phyloP scores from a whole-genome alignment of 2,113 vertebrate species.

The Sapayoa aenigma region DNA sequence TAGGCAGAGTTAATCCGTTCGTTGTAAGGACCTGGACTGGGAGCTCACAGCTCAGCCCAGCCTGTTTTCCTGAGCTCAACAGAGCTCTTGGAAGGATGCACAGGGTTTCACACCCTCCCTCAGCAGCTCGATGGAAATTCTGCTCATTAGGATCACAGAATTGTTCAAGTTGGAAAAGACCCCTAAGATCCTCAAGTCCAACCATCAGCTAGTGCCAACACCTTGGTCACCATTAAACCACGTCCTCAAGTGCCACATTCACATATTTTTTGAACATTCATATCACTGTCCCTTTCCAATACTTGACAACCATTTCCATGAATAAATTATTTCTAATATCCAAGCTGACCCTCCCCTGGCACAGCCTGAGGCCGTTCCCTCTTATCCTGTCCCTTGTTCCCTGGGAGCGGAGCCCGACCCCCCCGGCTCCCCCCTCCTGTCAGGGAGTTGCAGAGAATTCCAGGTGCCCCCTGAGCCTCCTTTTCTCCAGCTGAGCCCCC shows the following conservation, averaged over 20 bases:
- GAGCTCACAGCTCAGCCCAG: neutral
- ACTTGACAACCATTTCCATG: no score
- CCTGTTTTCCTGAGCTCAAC: neutral
- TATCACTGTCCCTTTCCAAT: neutral
- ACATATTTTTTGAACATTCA: neutral
- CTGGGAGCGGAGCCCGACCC: neutral
- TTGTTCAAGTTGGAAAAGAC: neutral
- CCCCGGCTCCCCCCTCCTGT: no score
- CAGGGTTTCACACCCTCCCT: neutral
- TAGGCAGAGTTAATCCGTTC: neutral
- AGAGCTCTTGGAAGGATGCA: neutral
- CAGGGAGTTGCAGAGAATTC: no score
- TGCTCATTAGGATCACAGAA: neutral
- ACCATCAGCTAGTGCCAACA: neutral
- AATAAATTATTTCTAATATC: no score
- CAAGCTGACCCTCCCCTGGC: neutral
- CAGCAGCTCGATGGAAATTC: neutral
- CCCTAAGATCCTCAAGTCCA: neutral
- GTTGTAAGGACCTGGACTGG: fast-evolving
- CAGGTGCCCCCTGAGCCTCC: no score
- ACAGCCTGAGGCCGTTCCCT: neutral
- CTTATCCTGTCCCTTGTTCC: neutral
- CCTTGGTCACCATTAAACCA: neutral
- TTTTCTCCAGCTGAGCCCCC: neutral
- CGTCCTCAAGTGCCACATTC: neutral